Evolutionary conservation across 2,888 invertebrate species (phyloP).

Genomic region (Hemaris fuciformis): DNA sequence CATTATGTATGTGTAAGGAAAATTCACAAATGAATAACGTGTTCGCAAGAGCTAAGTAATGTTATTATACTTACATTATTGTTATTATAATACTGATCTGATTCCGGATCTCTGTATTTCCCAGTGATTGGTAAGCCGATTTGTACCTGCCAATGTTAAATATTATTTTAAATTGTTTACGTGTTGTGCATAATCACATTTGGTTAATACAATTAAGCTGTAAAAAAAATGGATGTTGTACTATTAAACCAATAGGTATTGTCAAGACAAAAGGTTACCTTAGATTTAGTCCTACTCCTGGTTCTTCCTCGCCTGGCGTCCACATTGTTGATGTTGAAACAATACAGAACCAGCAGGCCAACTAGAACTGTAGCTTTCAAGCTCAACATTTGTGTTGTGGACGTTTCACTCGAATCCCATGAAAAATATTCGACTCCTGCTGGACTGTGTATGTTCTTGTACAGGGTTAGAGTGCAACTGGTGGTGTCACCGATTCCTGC

Average conservation of each 20-base stretch:
- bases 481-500: conserved; percentile 47
- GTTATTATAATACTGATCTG: conserved; percentile 95
- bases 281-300: conserved; percentile 88
- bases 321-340: conserved; percentile 46
- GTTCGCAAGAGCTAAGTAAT: background rate
- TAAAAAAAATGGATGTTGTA: too few relatives aligned
- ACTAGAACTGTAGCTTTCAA: conserved; percentile 44
- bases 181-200: too few relatives aligned
- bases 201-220: too few relatives aligned
- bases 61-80: conserved; percentile 85
- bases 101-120: conserved; percentile 93
- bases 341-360: conserved; percentile 45
- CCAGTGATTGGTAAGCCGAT: conserved; percentile 93
- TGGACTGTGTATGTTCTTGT: conserved; percentile 38
- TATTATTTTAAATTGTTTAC: background rate
- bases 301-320: conserved; percentile 85
- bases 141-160: conserved; percentile 82
- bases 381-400: conserved; percentile 53
- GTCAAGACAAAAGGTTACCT: too few relatives aligned
- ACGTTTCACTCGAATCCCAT: conserved; percentile 16
- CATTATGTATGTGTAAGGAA: too few relatives aligned
- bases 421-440: conserved; percentile 16
- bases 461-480: conserved; percentile 53
- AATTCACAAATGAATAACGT: background rate
- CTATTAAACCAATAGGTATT: too few relatives aligned